Percentiles rank a stretch among this genome's conserved stretches.
phyloP scores from a whole-genome alignment of 2,888 invertebrate species.

The Hymenopus coronatus region DNA sequence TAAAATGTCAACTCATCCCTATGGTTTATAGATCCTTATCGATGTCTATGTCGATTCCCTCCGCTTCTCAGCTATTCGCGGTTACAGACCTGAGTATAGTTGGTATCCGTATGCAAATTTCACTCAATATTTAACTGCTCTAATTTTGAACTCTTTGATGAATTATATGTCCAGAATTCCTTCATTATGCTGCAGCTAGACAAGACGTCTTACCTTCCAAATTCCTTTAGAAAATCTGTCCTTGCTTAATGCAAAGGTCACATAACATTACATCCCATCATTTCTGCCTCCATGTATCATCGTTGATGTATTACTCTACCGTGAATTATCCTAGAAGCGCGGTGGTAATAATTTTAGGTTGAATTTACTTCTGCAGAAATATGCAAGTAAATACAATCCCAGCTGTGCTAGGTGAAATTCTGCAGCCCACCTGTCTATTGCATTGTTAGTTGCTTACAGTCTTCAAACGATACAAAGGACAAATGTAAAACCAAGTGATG shows the following conservation, averaged over 20 bases:
- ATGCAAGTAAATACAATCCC: no score
- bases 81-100: not conserved
- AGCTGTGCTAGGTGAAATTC: no score
- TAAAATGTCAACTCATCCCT: not conserved
- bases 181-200: not conserved
- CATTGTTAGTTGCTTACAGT: no score
- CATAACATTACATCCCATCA: not conserved
- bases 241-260: not conserved
- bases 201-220: not conserved
- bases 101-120: not conserved
- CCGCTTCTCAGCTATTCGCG: not conserved
- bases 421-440: fast-evolving
- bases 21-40: not conserved
- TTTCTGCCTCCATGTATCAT: not conserved
- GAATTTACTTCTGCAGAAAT: no score
- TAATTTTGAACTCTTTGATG: not conserved
- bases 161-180: not conserved
- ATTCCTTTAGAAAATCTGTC: not conserved
- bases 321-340: no score
- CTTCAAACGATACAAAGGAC: no score
- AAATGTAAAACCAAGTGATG: no score
- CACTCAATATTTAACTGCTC: not conserved
- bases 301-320: no score
- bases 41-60: not conserved
- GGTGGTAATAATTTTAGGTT: no score